Percentiles rank a stretch among this genome's conserved stretches.
Evolutionary conservation across 2,888 invertebrate genomes (phyloP).

Genomic region (Latrodectus hesperus): DNA sequence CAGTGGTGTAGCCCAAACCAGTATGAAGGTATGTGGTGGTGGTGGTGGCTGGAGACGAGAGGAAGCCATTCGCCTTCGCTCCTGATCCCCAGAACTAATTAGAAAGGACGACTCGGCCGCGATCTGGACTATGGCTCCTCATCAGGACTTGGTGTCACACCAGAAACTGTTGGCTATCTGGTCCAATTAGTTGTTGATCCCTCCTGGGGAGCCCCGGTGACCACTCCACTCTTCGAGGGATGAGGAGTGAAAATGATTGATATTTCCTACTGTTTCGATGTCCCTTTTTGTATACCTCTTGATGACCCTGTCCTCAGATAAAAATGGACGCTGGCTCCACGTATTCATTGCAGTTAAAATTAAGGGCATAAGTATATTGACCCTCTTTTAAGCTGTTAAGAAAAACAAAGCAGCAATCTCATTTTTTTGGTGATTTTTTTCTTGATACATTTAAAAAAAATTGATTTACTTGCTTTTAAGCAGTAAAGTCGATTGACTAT

Average conservation of each 20-base stretch:
- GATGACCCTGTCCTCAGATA: not conserved
- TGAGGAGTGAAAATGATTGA: conserved; percentile 6
- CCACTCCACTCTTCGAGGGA: conserved; percentile 11
- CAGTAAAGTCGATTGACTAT: no score
- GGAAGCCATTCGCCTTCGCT: conserved; percentile 42
- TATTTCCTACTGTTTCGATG: not conserved
- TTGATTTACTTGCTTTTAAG: no score
- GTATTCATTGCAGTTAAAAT: no score
- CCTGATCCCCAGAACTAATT: conserved; percentile 64
- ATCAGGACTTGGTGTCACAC: conserved; percentile 61
- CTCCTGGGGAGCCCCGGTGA: conserved; percentile 55
- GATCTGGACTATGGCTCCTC: conserved; percentile 56
- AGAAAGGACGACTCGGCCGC: conserved; percentile 59
- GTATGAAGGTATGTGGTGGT: conserved; percentile 14
- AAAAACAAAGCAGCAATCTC: no score
- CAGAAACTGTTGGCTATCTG: conserved; percentile 53
- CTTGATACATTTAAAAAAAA: no score
- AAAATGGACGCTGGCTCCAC: no score
- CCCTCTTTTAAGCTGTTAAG: no score
- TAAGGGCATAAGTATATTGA: no score
- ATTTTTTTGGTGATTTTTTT: no score
- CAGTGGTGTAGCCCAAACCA: not conserved
- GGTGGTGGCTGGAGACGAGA: conserved; percentile 23
- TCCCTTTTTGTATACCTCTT: not conserved
- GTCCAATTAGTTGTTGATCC: conserved; percentile 68